Base-by-base conservation (phyloP, 2,888 invertebrate genomes). In the Sarcophaga variegata region DNA sequence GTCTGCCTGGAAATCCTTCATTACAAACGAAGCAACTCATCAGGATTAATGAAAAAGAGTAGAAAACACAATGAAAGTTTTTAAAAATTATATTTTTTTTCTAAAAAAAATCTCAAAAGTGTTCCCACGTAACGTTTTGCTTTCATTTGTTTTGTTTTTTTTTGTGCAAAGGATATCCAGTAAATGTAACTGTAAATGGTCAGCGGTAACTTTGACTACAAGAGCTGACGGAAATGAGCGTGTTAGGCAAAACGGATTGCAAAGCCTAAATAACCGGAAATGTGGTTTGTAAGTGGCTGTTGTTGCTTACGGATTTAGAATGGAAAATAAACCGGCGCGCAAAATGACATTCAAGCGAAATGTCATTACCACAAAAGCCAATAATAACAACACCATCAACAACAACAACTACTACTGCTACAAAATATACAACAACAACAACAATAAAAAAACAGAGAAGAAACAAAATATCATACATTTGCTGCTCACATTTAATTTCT, bases 241-340 rank as follows among this genome's bases (percentile, higher is more conserved):
- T 88, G 88, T 88, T 87, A 85, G 84, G 77, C 77, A 86, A 54
- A 87, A 82, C 89, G 89, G 89, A 89, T 88, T 85, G 75, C 79
- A 82, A 87, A 80, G 80, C 85, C 87, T 89, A 89, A 89, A 88
- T 88, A 88, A 79, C 85, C 88, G 89, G 88, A 89, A 89, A 86
- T 89, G 88, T 86, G 89, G 85, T 83, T 54, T 81, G 78, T 72
- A 86, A 86, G 79, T 86, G 83, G 82, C 84, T 76, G 77, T 67
- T 84, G 85, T 87, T 78, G 77, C 72, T 70, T 77, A 66, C 63
- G 45, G 25, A 11, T 74, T 59, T 60, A 72, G 77, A 82, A 75
- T 54, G 54, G 64, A 70, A 66, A 81, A 78, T 75, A 22, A 66
- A 81, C 64, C 71, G 49, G 49, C 60, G 82, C 74, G 75, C 27